Conservation (phyloP, 2,113 vertebrate species). For the Gila orcuttii region DNA sequence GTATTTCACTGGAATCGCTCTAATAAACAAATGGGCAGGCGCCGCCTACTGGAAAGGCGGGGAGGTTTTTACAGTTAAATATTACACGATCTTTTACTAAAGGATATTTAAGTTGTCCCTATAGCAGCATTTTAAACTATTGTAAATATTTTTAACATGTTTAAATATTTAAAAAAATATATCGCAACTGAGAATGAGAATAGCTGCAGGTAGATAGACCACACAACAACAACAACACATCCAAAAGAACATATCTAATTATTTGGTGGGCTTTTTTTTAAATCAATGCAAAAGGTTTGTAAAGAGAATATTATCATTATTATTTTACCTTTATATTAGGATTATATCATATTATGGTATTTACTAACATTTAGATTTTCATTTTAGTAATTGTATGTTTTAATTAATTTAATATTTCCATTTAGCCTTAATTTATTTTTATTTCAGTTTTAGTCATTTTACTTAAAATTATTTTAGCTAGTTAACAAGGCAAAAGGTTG, state of each 20-base stretch:
- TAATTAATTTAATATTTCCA: background rate
- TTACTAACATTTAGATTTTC: background rate
- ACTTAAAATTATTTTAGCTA: background rate
- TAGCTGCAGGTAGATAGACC: background rate
- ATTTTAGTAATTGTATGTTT: background rate
- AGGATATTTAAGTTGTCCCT: no score
- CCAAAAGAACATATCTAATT: no score
- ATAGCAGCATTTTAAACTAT: no score
- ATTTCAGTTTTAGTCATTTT: background rate
- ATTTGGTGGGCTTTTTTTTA: no score
- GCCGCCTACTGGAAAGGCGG: conserved; percentile 1
- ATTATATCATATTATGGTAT: background rate
- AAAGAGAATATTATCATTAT: background rate
- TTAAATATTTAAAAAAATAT: no score
- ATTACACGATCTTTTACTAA: background rate
- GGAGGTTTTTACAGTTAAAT: background rate
- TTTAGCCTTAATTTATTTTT: background rate
- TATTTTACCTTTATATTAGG: background rate
- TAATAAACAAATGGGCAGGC: background rate
- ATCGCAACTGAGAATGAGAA: no score
- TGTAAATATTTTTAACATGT: no score
- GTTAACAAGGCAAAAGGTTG: background rate
- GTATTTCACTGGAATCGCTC: background rate
- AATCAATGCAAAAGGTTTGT: no score
- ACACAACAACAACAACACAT: background rate